Base-by-base conservation (phyloP, 1,140 invertebrate species). In the Drosophila pruinosa region DNA sequence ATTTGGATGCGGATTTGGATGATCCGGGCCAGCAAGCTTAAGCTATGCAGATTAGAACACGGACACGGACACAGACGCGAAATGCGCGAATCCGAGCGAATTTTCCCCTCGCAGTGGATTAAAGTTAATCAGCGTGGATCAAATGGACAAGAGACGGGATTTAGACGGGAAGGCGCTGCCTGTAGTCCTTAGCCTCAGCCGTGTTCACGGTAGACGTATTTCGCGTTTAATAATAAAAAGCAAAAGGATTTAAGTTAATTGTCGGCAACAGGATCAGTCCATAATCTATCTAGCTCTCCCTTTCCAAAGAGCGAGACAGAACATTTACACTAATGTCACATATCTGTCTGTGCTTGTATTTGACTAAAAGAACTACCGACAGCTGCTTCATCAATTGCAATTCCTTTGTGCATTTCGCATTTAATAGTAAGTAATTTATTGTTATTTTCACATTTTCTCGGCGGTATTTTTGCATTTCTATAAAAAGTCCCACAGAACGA, bases 231-330 rank as follows among this genome's bases (percentile, higher is more conserved):
- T 77, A 85, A 85, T 85, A 85, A 85, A 85, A 86, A 86, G 73
- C 61, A 75, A 85, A 85, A 81, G 78, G 78, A 81, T 81, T 81
- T 78, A 81, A 86, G 54, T 75, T 81, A 86, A 77, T 64, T 54
- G 50, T 48, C 59, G 3, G 7, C 28, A 43, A 24, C 24, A 6
- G 38, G 36, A 43, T 41, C 24, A 34, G 34, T 4, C n/a, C 48
- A 17, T 34, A 15, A 39, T 39, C 36, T 41, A 17, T 45, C 43
- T 47, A 24, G 5, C 43, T 26, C 12, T 47, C 4, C 12, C 21
- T 24, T 22, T 47, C 12, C 26, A 7, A 3, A 3, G 31, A 34
- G n/a, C 10, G 31, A 12, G 31, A 34, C n/a, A n/a, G 10, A 12
- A 34, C 10, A 22, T 3, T n/a, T 4, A 5, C 10, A 10, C 8